Evolutionary conservation across 30 jellyfish, hydroid and myxozoan species (phyloP).

Genomic region (Aurelia aurita): DNA sequence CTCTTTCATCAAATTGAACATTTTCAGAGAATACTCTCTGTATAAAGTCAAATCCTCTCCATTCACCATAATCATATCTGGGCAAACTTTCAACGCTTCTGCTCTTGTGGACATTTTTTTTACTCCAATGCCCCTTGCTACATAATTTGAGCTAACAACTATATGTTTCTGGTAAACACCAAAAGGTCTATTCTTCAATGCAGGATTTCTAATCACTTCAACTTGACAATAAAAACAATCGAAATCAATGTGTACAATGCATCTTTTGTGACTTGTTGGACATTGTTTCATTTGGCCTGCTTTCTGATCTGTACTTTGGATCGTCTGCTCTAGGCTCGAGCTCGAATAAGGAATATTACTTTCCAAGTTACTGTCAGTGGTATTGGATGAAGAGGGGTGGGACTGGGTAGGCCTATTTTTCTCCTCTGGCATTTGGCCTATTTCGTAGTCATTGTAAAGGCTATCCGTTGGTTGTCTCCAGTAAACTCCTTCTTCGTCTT

Average conservation of each 20-base stretch:
- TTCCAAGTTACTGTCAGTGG: background rate
- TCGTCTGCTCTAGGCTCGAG: background rate
- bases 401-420: background rate
- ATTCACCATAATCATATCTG: conserved; percentile 71
- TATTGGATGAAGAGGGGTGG: too few species aligned
- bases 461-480: conserved; percentile 38
- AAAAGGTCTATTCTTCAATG: conserved; percentile 51
- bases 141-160: conserved; percentile 77
- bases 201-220: conserved; percentile 75
- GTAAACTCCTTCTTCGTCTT: conserved; percentile 13
- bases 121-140: conserved; percentile 76
- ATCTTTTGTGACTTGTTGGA: conserved; percentile 31
- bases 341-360: background rate
- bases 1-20: conserved; percentile 33
- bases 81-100: conserved; percentile 74
- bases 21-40: conserved; percentile 62
- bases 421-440: background rate
- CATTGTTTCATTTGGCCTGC: too few species aligned
- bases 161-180: conserved; percentile 79
- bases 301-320: background rate
- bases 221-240: conserved; percentile 90
- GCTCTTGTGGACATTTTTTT: conserved; percentile 62
- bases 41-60: conserved; percentile 77
- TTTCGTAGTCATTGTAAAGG: background rate
- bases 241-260: conserved; percentile 79